Evolutionary conservation across 1,140 invertebrate genomes (phyloP), one percentile per base, ranked within the genome.

Genomic region (Tetranychus cinnabarinus): DNA sequence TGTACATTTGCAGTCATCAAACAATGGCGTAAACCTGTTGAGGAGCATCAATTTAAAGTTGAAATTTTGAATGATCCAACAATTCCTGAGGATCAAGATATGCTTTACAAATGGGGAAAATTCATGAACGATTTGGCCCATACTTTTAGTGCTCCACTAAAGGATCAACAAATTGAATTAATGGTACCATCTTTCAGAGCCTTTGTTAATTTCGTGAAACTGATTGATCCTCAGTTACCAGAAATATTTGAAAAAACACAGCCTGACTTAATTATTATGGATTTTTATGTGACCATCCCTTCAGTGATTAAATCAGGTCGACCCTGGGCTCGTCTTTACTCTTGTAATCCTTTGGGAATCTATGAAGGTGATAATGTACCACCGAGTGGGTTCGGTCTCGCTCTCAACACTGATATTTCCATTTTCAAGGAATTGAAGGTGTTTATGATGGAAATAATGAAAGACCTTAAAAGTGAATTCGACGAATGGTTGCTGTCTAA

Each of bases 41-140:
- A 31, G 10, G 46, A 73, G 76, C 8, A 72, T 77, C n/a, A 66
- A 76, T 33, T 71, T 75, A 58, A 75, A 75, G 2, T 65, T 76
- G 42, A 71, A 70, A 35, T 70, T 69, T 15, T 64, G 75, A 4
- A 71, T 77, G 63, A 69, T 69, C 36, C 13, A 15, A 36, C 4
- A 6, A 59, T 12, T 13, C 12, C 12, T 10, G 31, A 31, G 15
- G 61, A 54, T 61, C 59, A 47, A 3, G 46, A 47, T 47, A 12
- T n/a, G 2, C 46, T 47, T 8, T n/a, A 15, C 12, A 47, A n/a
- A 8, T 47, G 46, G 46, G 46, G 46, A 47, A n/a, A 47, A 47
- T 47, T 47, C 8, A 47, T 47, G 46, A 3, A n/a, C 46, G 23
- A 47, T 8, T 12, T 47, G 13, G 2, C 46, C 8, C 12, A 47